These are phyloP conservation scores for Calameuta filiformis DNA, from an alignment of 2,888 invertebrate species.

Conservation along the genomic window DNA sequence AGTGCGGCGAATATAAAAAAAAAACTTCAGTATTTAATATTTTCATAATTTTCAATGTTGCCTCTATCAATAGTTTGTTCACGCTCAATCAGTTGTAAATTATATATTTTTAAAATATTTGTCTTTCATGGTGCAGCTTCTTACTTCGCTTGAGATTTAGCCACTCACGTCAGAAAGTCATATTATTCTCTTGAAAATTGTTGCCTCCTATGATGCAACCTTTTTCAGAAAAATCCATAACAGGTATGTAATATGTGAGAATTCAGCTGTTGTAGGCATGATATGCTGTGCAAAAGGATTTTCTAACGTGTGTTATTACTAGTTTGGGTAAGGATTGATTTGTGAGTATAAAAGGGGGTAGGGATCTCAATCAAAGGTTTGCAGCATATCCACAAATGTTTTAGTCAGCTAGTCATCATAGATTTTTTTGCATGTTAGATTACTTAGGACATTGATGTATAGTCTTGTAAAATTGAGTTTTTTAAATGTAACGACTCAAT, in stretches of 20 bases:
- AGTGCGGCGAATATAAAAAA: background rate
- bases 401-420: background rate
- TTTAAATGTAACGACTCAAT: background rate
- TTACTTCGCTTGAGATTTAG: background rate
- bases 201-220: slow-evolving; percentile 7
- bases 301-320: background rate
- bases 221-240: slow-evolving; percentile 8
- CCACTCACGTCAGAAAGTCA: background rate
- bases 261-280: background rate
- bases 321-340: background rate
- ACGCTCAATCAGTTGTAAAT: background rate
- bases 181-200: background rate
- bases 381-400: background rate
- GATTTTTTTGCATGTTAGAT: background rate
- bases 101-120: background rate
- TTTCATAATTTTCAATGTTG: background rate
- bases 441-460: background rate
- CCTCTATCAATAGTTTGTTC: background rate
- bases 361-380: background rate
- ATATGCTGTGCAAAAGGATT: background rate
- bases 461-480: background rate
- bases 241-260: slow-evolving; percentile 6
- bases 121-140: background rate
- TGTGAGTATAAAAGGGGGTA: background rate
- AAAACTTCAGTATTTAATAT: background rate